Conservation (phyloP, 2,113 vertebrate genomes). For the Columba livia region DNA sequence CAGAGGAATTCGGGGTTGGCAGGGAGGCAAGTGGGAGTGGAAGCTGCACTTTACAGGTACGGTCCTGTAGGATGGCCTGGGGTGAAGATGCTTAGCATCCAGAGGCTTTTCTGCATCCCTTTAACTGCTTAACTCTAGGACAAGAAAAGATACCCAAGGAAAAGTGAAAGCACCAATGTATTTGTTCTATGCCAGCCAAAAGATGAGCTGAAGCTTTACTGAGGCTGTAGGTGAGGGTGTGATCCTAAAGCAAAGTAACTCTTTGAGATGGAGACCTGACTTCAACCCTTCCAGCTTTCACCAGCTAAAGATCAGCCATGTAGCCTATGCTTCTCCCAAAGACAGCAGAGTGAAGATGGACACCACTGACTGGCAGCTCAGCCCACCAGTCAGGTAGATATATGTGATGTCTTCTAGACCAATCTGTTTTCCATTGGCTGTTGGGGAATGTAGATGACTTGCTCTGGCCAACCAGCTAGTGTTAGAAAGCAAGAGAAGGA, state of each 20-base stretch:
- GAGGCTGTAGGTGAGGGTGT: not conserved
- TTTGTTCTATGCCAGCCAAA: not conserved
- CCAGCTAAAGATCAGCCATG: not conserved
- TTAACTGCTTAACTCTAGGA: not conserved
- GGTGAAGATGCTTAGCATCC: not conserved
- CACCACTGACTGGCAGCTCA: not conserved
- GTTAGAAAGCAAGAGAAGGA: not conserved
- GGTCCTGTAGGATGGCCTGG: not conserved
- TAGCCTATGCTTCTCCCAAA: not conserved
- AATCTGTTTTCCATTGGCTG: not conserved
- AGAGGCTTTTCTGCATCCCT: not conserved
- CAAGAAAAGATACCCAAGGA: not conserved
- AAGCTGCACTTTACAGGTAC: not conserved
- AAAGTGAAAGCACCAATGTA: fast-evolving
- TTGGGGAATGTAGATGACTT: not conserved
- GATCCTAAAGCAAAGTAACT: not conserved
- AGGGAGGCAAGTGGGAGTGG: not conserved
- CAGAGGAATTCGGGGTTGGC: not conserved
- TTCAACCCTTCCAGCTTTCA: not conserved
- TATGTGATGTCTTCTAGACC: not conserved
- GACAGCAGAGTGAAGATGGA: not conserved
- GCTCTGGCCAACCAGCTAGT: not conserved
- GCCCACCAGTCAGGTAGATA: not conserved
- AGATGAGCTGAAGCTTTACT: not conserved
- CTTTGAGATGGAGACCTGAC: not conserved